Percentiles rank a stretch among this genome's conserved stretches.
Conservation (phyloP, 2,888 invertebrate genomes). For the Dicranocentrus wangi region DNA sequence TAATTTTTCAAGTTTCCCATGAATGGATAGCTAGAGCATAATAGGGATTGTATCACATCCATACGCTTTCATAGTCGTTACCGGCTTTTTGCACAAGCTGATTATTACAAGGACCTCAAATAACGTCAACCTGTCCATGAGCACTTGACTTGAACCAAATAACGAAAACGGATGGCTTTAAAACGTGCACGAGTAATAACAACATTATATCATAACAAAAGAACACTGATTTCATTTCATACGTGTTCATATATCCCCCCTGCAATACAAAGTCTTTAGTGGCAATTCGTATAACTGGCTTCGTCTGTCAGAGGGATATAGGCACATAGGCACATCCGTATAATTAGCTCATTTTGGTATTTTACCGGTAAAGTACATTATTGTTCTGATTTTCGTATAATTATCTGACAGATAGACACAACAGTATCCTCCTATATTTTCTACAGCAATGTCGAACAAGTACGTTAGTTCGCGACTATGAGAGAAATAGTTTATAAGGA, state of each 20-base stretch:
- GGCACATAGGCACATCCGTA: conserved; percentile 6
- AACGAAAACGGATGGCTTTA: conserved; percentile 19
- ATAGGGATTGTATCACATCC: too few species aligned
- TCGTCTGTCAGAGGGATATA: neutral
- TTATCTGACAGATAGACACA: conserved; percentile 37
- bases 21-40: too few species aligned
- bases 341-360: conserved; percentile 51
- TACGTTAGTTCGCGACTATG: too few species aligned
- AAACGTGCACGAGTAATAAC: conserved; percentile 33
- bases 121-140: conserved; percentile 35
- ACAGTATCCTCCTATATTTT: too few species aligned
- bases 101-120: neutral
- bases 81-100: too few species aligned
- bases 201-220: conserved; percentile 15
- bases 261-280: too few species aligned
- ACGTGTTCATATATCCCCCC: too few species aligned
- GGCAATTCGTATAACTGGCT: conserved; percentile 13
- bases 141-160: conserved; percentile 28
- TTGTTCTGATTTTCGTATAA: conserved; percentile 51
- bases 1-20: conserved; percentile 21
- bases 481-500: too few species aligned
- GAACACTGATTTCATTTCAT: too few species aligned
- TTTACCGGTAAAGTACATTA: conserved; percentile 48
- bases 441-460: too few species aligned
- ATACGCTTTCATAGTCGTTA: too few species aligned